phyloP scores from a whole-genome alignment of 2,797 vertebrate genomes.

The Rhincodon typus region DNA sequence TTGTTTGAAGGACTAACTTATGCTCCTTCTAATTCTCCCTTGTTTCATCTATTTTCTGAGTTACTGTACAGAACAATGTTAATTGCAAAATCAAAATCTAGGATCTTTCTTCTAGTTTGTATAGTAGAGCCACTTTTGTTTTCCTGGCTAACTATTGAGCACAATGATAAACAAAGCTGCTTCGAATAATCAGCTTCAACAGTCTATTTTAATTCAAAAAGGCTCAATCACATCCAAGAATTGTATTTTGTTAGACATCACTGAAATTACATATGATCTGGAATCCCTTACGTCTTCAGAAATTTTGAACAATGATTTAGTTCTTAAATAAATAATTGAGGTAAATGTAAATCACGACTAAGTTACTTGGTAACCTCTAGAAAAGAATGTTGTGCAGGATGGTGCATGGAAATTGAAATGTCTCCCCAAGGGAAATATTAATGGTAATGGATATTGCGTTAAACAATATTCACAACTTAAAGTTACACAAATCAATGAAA shows the following conservation, averaged over 20 bases:
- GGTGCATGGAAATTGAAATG: not conserved
- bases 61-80: not conserved
- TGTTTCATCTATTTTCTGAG: not conserved
- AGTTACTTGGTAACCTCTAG: not conserved
- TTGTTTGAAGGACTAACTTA: not conserved
- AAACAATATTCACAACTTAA: not conserved
- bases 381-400: not conserved
- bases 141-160: not conserved
- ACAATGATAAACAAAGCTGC: not conserved
- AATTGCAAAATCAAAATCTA: not conserved
- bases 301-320: not conserved
- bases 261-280: not conserved
- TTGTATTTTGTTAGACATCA: not conserved
- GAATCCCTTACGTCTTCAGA: not conserved
- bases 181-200: not conserved
- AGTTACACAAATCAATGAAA: not conserved
- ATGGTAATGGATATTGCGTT: not conserved
- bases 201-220: not conserved
- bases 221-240: not conserved
- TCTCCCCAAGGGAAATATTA: not conserved
- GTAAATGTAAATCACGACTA: not conserved
- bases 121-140: not conserved
- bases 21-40: not conserved
- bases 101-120: not conserved
- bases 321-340: not conserved